Conservation (phyloP, 2,113 vertebrate species). For the Podocnemis expansa region DNA sequence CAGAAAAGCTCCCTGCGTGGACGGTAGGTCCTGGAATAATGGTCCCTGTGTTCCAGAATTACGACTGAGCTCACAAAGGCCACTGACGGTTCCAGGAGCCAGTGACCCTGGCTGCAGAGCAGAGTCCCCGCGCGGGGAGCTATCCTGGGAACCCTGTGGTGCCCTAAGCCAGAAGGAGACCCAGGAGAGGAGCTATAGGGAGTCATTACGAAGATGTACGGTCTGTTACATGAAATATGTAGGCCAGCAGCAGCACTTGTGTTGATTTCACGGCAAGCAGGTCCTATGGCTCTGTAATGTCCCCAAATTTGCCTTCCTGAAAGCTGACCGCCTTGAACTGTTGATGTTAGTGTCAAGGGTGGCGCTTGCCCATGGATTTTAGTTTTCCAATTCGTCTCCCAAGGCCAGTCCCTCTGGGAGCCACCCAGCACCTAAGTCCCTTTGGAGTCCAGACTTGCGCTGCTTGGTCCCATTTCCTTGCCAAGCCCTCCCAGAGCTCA, state of each 20-base stretch:
- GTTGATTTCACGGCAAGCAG: neutral
- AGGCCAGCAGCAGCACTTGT: neutral
- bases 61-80: neutral
- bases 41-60: neutral
- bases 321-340: neutral
- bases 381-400: neutral
- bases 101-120: neutral
- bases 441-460: neutral
- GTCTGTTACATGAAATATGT: neutral
- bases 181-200: neutral
- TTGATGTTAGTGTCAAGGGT: neutral
- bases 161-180: neutral
- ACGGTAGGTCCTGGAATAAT: neutral
- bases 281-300: neutral
- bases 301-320: neutral
- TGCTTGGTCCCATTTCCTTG: neutral
- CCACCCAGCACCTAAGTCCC: neutral
- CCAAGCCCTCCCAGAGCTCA: neutral
- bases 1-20: neutral
- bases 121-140: neutral
- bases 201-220: neutral
- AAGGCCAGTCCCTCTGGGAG: neutral
- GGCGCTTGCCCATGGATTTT: neutral
- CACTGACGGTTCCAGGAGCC: neutral
- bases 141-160: neutral